phyloP scores from a whole-genome alignment of 2,113 vertebrate genomes.

The Silurus meridionalis region DNA sequence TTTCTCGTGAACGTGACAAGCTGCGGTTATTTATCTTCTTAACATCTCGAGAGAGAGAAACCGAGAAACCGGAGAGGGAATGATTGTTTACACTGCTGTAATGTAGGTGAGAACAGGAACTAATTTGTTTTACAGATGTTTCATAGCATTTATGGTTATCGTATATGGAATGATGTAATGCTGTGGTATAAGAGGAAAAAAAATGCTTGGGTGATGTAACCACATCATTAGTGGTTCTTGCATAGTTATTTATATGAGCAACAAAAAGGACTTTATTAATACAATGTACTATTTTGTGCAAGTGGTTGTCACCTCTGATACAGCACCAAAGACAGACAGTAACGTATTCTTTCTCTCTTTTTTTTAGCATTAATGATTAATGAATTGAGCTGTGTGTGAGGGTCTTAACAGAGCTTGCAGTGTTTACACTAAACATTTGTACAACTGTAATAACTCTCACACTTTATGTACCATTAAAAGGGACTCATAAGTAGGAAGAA shows the following conservation, averaged over 20 bases:
- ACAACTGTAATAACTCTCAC: neutral
- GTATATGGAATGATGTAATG: neutral
- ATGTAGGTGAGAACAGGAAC: neutral
- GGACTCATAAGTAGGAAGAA: neutral
- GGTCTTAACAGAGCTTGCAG: neutral
- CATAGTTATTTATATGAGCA: conserved; percentile 8
- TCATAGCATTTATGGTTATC: neutral
- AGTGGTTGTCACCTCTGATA: neutral
- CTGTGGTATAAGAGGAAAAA: neutral
- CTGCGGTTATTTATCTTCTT: neutral
- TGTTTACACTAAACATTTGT: conserved; percentile 9
- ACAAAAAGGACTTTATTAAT: neutral
- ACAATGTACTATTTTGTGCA: neutral
- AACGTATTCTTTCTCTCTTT: neutral
- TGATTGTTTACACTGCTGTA: neutral
- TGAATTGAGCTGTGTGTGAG: conserved; percentile 4
- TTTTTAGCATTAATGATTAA: neutral
- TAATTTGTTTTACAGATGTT: neutral
- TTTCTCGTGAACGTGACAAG: neutral
- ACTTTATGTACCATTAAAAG: conserved; percentile 17
- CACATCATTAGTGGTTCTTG: neutral
- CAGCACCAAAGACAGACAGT: neutral
- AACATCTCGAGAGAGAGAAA: neutral
- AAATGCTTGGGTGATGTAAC: neutral
- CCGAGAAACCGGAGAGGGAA: too few relatives aligned